Base-by-base conservation (phyloP, 2,113 vertebrate species). In the Puntigrus tetrazona region DNA sequence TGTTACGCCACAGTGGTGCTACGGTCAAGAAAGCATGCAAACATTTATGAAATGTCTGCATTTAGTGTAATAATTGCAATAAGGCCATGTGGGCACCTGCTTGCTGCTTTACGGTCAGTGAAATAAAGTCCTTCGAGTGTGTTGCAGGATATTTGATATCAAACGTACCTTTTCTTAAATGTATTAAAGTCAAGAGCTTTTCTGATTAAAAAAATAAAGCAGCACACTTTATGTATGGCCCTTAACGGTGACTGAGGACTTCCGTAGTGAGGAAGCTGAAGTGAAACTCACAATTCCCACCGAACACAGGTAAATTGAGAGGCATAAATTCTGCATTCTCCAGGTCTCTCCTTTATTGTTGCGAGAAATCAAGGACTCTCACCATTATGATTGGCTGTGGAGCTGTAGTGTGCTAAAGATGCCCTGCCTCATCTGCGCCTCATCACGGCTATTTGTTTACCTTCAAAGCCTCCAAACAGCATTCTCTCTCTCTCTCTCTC, bases 341-440 rank as follows among this genome's bases (percentile, higher is more conserved):
- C 88, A 90, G 88, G 86, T 85, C 86, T 74, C 47, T 72, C n/a
- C 25, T 75, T 47, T 57, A 88, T 92, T 93, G 87, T 91, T 89
- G 86, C 80, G 55, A 87, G 80, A 92, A 91, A 92, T 93, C 90
- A 94, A 94, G 91, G 88, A 90, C 92, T 90, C 86, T 88, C 83
- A 75, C 82, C 65, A 79, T 89, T 89, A 88, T 87, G 78, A 86
- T 59, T 29, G 85, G 45, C 41, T 11, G 75, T 29, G 41, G 11
- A 74, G 52, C 36, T 78, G 20, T 86, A 88, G 90, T 88, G 87
- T 88, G 87, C 91, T 78, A 86, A 90, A 88, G 84, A 92, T 90
- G 89, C 87, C 87, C 63, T 82, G 88, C 88, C 87, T 85, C 87
- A 90, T 90, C 88, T 89, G 78, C 82, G 85, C 87, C 89, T 89